These are phyloP conservation scores for Cebus imitator DNA, from an alignment of 2,113 vertebrate genomes.

Conservation along the genomic window DNA sequence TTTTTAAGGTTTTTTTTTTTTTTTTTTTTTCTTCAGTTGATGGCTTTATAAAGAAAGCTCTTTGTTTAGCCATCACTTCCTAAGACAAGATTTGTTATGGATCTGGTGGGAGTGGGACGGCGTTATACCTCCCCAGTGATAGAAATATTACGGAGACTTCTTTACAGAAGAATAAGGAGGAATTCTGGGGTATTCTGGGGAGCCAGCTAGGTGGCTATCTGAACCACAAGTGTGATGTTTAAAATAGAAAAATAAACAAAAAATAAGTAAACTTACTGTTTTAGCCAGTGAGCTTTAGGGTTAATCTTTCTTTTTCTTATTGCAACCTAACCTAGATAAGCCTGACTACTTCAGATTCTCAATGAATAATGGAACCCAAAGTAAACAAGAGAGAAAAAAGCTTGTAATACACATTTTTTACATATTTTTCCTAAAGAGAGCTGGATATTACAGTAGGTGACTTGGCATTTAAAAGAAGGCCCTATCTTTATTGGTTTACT, in stretches of 20 bases:
- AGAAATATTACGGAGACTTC: not conserved
- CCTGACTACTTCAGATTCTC: not conserved
- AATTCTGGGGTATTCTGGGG: not conserved
- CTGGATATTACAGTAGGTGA: not conserved
- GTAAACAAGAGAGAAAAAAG: not conserved
- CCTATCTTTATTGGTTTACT: constrained; percentile 39
- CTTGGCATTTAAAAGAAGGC: not conserved
- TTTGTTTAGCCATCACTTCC: not conserved
- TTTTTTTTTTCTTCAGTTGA: not conserved
- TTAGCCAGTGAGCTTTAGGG: not conserved
- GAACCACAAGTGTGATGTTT: not conserved
- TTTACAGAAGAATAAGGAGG: not conserved
- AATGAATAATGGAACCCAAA: not conserved
- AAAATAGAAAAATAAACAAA: not conserved
- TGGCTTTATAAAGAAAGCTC: not conserved
- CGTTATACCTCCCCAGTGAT: no score
- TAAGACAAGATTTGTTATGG: not conserved
- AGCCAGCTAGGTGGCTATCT: not conserved
- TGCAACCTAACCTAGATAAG: not conserved
- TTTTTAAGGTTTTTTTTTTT: not conserved
- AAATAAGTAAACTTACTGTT: not conserved
- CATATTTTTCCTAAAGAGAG: not conserved
- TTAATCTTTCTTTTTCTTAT: not conserved
- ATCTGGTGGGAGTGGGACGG: not conserved
- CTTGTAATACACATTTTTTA: not conserved